Percentiles rank a stretch among this genome's conserved stretches.
Evolutionary conservation across 2,888 invertebrate genomes (phyloP).

Genomic region (Acrobeloides nanus): DNA sequence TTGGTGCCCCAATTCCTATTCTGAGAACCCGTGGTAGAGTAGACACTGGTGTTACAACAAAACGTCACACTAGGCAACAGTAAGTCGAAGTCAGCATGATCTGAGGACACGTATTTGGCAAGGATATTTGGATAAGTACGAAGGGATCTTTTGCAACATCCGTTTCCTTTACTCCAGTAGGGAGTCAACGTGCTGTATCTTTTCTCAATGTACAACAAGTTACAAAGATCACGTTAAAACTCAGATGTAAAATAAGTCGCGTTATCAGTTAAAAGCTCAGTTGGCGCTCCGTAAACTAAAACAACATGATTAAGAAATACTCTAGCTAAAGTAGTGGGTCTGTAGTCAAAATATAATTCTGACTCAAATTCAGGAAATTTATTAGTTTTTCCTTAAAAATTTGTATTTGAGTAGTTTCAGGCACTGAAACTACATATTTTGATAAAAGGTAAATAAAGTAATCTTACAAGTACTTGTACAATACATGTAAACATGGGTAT

Average conservation of each 20-base stretch:
- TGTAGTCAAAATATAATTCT: constrained; percentile 44
- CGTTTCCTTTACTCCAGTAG: constrained; percentile 32
- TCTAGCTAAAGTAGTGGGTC: constrained; percentile 43
- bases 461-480: too few relatives aligned
- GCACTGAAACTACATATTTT: constrained; percentile 31
- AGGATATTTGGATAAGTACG: constrained; percentile 18
- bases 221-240: constrained; percentile 16
- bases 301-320: constrained; percentile 29
- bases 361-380: too few relatives aligned
- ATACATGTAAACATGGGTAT: too few relatives aligned
- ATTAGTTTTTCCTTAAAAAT: too few relatives aligned
- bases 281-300: constrained; percentile 27
- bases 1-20: too few relatives aligned
- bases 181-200: constrained; percentile 19
- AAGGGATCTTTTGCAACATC: constrained; percentile 30
- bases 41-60: constrained; percentile 20
- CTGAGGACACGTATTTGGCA: constrained; percentile 12
- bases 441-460: constrained; percentile 10
- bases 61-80: constrained; percentile 8
- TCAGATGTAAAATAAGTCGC: constrained; percentile 27
- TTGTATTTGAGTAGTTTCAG: too few relatives aligned
- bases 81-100: constrained; percentile 15
- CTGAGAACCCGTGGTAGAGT: constrained; percentile 16
- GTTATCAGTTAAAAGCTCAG: constrained; percentile 33
- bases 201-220: constrained; percentile 20